phyloP scores from a whole-genome alignment of 2,888 invertebrate genomes.

The Allygus modestus region DNA sequence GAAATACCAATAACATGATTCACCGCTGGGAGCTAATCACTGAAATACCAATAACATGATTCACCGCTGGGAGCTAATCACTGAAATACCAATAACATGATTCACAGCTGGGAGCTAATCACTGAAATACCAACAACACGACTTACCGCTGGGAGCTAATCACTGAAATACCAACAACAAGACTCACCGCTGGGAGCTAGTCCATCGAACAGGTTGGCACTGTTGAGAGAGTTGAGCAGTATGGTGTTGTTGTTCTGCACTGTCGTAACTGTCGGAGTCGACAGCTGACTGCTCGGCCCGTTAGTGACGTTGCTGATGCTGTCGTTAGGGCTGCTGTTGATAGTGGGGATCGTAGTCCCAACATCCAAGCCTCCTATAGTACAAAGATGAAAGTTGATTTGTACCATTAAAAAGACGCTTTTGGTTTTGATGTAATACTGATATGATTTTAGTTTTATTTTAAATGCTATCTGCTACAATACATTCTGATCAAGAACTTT shows the following conservation, averaged over 20 bases:
- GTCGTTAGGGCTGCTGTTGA: constrained; percentile 55
- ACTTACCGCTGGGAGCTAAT: too few species aligned
- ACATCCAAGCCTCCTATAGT: constrained; percentile 68
- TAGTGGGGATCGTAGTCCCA: constrained; percentile 55
- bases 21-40: too few species aligned
- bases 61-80: constrained; percentile 72
- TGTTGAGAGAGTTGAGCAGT: constrained; percentile 65
- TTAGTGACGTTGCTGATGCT: background rate
- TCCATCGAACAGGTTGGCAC: constrained; percentile 79
- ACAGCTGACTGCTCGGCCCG: constrained; percentile 10
- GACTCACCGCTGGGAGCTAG: constrained; percentile 70
- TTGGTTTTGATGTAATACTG: too few species aligned
- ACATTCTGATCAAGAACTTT: too few species aligned
- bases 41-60: background rate
- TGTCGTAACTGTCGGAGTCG: background rate
- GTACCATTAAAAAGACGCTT: background rate
- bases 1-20: too few species aligned
- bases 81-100: too few species aligned
- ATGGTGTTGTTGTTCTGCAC: constrained; percentile 69
- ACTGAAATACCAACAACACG: too few species aligned
- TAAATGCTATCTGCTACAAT: too few species aligned
- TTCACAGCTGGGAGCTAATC: too few species aligned
- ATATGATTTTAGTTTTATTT: too few species aligned
- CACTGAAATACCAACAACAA: too few species aligned
- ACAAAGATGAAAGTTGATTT: background rate